Conservation (phyloP, 2,797 vertebrate genomes). For the Halcyon badia region DNA sequence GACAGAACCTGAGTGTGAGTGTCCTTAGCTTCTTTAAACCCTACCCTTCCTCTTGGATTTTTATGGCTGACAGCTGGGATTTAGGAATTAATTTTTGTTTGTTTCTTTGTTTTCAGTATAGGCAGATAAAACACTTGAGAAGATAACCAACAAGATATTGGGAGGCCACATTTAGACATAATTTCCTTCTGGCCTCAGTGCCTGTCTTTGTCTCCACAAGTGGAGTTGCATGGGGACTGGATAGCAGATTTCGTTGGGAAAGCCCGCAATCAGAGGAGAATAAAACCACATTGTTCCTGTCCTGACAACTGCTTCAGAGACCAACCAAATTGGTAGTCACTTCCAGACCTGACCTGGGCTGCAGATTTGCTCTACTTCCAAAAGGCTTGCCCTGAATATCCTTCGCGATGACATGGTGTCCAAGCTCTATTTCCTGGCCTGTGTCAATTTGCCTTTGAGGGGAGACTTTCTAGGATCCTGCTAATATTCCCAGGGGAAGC, state of each 20-base stretch:
- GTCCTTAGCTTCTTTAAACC: background rate
- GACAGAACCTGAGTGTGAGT: background rate
- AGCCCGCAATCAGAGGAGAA: background rate
- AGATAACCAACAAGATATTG: background rate
- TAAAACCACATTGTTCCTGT: background rate
- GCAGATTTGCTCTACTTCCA: background rate
- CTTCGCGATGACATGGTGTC: background rate
- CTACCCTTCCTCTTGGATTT: slow-evolving; percentile 15
- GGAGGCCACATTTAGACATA: background rate
- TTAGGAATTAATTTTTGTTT: slow-evolving; percentile 34
- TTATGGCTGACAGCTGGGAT: background rate
- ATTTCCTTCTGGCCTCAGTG: slow-evolving; percentile 21
- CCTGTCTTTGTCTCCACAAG: background rate
- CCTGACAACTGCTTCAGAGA: background rate
- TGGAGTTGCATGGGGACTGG: background rate
- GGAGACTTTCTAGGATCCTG: background rate
- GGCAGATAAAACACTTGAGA: slow-evolving; percentile 5
- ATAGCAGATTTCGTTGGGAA: background rate
- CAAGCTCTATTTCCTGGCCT: background rate
- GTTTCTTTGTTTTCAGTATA: slow-evolving; percentile 47
- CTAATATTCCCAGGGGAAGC: background rate
- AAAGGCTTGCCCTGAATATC: background rate
- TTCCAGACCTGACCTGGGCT: background rate
- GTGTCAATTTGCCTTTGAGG: background rate
- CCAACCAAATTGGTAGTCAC: background rate